Base-by-base conservation (phyloP, 1,140 invertebrate species). In the Lepidurus apus region DNA sequence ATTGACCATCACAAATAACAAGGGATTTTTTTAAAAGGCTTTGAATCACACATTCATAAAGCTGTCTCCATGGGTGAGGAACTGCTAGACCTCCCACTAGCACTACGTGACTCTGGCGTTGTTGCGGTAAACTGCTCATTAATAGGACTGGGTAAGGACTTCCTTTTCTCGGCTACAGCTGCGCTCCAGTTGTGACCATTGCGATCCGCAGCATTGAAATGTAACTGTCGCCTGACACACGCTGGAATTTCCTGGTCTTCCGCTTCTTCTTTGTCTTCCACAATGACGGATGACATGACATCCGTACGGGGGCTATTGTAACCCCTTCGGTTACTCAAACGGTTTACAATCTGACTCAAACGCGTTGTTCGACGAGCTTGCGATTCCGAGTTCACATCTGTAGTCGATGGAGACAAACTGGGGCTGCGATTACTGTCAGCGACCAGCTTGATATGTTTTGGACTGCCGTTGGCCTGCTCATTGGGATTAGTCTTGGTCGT, bases 281-380 rank as follows among this genome's bases (percentile, higher is more conserved):
- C 90, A 83, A 95, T 95, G 74, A 93, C 93, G 8, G 92, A 93
- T 13, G 93, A 93, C 80, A 95, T 88, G 24, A 94, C 92, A 82
- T 94, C 91, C 10, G 91, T 92, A 81, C 92, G 86, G 4, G 91
- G 91, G 81, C 82, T 79, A 42, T 81, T 79, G 78, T 81, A 80
- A 17, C 81, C 53, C 24, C 82, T 75, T 43, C 82, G 80, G 78
- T 81, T 82, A 43, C 82, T 80, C 78, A 83, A 81, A 8, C 82
- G 78, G 74, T 80, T 83, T 81, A 81, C 73, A 80, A 82, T 78
- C 81, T 83, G 34, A 81, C 79, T 65, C 80, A 82, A 42, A 78
- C 81, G 43, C 79, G 80, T 76, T 80, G 81, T 53, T 80, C 81
- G 44, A 81, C 81, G n/a, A 82, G 78, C 42, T 80, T 80, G 77